A percentile compares a stretch with the other conserved stretches of the same genome.
phyloP scores from a whole-genome alignment of 2,797 vertebrate species.

The Apogon talboti region DNA sequence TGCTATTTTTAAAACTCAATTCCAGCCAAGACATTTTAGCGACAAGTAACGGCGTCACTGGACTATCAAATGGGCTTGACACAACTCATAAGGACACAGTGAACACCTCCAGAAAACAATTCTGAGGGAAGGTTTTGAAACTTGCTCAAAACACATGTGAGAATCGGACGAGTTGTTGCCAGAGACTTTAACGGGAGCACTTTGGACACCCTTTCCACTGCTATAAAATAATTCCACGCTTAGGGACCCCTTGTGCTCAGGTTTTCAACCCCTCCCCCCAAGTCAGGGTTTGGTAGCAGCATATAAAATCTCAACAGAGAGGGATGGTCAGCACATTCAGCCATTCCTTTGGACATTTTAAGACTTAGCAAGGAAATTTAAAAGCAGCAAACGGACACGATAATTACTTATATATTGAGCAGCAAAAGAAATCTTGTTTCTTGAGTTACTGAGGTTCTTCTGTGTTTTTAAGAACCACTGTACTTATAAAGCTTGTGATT shows the following conservation, averaged over 20 bases:
- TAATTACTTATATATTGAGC: neutral
- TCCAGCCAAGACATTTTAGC: constrained; percentile 89
- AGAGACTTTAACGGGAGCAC: constrained; percentile 9
- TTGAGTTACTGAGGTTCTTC: constrained; percentile 2
- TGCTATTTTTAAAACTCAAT: constrained; percentile 86
- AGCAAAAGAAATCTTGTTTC: neutral
- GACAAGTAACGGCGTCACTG: constrained; percentile 80
- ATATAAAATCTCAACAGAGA: constrained; percentile 76
- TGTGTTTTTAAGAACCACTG: neutral
- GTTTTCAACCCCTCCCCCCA: constrained; percentile 53
- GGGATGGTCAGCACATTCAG: constrained; percentile 77
- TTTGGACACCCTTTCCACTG: constrained; percentile 31
- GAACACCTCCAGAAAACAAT: constrained; percentile 43
- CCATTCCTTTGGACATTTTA: constrained; percentile 57
- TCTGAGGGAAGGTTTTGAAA: constrained; percentile 30
- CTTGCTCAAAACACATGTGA: constrained; percentile 32
- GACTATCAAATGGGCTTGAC: constrained; percentile 63
- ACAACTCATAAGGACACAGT: constrained; percentile 51
- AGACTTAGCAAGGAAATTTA: constrained; percentile 37
- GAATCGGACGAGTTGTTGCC: constrained; percentile 8
- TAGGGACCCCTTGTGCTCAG: constrained; percentile 46
- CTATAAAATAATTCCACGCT: constrained; percentile 61
- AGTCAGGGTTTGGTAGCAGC: constrained; percentile 71
- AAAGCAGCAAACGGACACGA: constrained; percentile 35
- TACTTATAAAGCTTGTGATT: constrained; percentile 4